Base-by-base conservation (phyloP, 2,888 invertebrate species). In the Sicus ferrugineus region DNA sequence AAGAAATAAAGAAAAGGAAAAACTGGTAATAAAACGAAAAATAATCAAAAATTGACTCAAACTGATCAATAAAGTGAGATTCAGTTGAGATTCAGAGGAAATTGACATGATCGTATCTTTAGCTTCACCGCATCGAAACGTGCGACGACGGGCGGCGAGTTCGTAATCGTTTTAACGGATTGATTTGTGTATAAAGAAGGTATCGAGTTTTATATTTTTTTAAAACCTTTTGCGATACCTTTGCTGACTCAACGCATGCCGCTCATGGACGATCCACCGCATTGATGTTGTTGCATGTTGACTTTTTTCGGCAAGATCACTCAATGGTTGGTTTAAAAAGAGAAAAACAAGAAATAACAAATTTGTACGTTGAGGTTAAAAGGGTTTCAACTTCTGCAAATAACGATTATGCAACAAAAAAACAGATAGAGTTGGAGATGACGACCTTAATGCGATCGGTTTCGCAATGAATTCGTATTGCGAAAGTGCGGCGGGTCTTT, bases 1-100 rank as follows among this genome's bases (percentile, higher is more conserved):
- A 16, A 31, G 38, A 28, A 38, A 28, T 16, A n/a, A 14, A 38
- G 23, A 38, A 4, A 30, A n/a, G 19, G n/a, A 50, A 31, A 11
- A 61, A 61, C 31, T 30, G 28, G 38, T 28, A 61, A n/a, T 21
- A 54, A 56, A 30, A 7, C 3, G 26, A 28, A 23, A 42, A 62
- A 23, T 16, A 59, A 61, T 11, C 34, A 52, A 7, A 64, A 34
- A 30, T 31, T 50, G 50, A 63, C 46, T 38, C 26, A 42, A 54
- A 42, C 42, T 6, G 61, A 61, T 38, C 61, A 64, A 64, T 52
- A 50, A 64, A 28, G 31, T 11, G 30, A 31, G 31, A 46, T 31
- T 64, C 21, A 63, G 28, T 16, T 16, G 19, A 48, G 28, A 3
- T 11, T 4, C 11, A 58, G 38, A 59, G 34, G 9, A n/a, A 23